A percentile compares a stretch with the other conserved stretches of the same genome.
These are phyloP conservation scores for Pseudochromis fuscus DNA, from an alignment of 2,797 vertebrate genomes.

Conservation along the genomic window DNA sequence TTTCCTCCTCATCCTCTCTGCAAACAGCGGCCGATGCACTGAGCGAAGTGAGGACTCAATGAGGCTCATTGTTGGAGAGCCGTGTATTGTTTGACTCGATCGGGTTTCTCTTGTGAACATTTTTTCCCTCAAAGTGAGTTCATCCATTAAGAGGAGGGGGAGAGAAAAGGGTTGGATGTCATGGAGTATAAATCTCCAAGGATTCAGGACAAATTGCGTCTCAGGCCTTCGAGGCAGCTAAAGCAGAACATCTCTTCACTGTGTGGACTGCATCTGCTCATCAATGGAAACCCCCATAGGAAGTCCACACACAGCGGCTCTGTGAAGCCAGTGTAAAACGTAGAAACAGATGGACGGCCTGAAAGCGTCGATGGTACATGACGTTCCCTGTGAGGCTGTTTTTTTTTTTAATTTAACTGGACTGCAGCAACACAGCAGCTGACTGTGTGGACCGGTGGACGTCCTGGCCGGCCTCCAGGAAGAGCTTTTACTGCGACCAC, in stretches of 20 bases:
- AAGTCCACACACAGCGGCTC: conserved; percentile 52
- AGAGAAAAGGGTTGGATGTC: conserved; percentile 29
- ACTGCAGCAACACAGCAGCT: conserved; percentile 61
- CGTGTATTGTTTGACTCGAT: conserved; percentile 34
- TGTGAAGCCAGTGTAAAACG: conserved; percentile 66
- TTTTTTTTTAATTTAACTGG: conserved; percentile 39
- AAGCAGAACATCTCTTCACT: conserved; percentile 47
- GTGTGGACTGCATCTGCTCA: conserved; percentile 46
- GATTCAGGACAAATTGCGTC: conserved; percentile 47
- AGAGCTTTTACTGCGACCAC: conserved; percentile 42
- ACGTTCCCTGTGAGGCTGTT: conserved; percentile 24
- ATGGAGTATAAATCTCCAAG: conserved; percentile 50
- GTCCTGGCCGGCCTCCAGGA: conserved; percentile 56
- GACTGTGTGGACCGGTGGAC: conserved; percentile 47
- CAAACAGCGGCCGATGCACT: conserved; percentile 49
- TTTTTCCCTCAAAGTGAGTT: conserved; percentile 22
- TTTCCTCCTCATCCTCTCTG: conserved; percentile 66
- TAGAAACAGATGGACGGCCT: conserved; percentile 69
- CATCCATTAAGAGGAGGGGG: conserved; percentile 31
- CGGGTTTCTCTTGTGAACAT: conserved; percentile 40
- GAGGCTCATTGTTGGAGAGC: conserved; percentile 63
- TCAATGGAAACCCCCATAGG: conserved; percentile 48
- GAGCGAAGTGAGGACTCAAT: conserved; percentile 63
- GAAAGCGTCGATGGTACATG: conserved; percentile 59
- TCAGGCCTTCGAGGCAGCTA: conserved; percentile 35